Evolutionary conservation across 2,113 vertebrate species (phyloP).

Genomic region (Phoxinus phoxinus): DNA sequence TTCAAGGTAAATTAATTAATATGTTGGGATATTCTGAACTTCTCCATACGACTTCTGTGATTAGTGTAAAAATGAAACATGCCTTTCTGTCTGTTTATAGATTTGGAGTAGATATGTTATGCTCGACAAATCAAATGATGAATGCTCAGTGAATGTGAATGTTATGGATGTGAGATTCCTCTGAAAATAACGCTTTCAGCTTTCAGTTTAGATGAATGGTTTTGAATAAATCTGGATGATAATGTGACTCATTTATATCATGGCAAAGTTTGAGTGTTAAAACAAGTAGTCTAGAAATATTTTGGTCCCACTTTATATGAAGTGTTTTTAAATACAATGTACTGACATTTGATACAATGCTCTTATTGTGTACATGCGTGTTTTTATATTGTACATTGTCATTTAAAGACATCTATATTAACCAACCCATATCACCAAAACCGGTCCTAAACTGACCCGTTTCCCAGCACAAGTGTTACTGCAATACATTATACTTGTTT

Average conservation of each 20-base stretch:
- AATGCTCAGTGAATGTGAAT: too few species aligned
- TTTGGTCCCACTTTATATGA: too few species aligned
- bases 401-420: too few species aligned
- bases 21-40: not conserved
- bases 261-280: not conserved
- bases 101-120: not conserved
- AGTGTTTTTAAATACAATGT: too few species aligned
- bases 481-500: too few species aligned
- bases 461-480: too few species aligned
- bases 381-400: too few species aligned
- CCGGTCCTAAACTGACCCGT: too few species aligned
- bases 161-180: not conserved
- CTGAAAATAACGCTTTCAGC: not conserved
- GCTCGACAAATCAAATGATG: too few species aligned
- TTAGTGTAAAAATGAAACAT: not conserved
- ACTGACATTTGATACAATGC: too few species aligned
- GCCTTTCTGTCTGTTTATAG: not conserved
- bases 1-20: not conserved
- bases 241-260: not conserved
- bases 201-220: not conserved
- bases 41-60: not conserved
- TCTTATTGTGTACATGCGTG: too few species aligned
- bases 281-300: not conserved
- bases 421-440: too few species aligned
- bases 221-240: not conserved